A percentile compares a stretch with the other conserved stretches of the same genome.
These are phyloP conservation scores for Endotricha flammealis DNA, from an alignment of 2,888 invertebrate genomes.

Conservation along the genomic window DNA sequence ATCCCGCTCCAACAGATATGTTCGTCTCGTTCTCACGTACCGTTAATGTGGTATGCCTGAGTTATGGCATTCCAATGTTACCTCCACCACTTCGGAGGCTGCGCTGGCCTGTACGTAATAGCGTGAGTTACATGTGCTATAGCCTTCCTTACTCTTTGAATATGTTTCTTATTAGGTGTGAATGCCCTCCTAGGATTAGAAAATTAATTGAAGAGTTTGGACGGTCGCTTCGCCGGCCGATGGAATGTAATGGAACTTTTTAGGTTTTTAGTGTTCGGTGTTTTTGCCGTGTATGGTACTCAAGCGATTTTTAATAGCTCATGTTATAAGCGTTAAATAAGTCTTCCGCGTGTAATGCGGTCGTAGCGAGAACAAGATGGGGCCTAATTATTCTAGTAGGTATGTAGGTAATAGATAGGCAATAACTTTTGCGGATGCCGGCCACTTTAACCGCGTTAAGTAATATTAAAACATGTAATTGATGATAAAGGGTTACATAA, in stretches of 20 bases:
- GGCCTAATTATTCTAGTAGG: too few relatives aligned
- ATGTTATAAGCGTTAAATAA: slow-evolving; percentile 7
- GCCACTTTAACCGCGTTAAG: too few relatives aligned
- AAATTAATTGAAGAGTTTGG: slow-evolving; percentile 40
- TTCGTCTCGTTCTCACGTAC: slow-evolving; percentile 58
- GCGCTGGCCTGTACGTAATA: slow-evolving; percentile 43
- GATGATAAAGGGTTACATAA: too few relatives aligned
- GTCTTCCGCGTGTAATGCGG: slow-evolving; percentile 4
- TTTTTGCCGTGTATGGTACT: slow-evolving; percentile 14
- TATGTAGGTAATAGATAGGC: too few relatives aligned
- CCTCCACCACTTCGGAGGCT: slow-evolving; percentile 70
- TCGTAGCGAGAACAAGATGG: too few relatives aligned
- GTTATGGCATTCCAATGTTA: slow-evolving; percentile 74
- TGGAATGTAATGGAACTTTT: slow-evolving; percentile 24
- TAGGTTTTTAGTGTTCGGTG: slow-evolving; percentile 16
- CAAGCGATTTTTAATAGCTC: slow-evolving; percentile 7
- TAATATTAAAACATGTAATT: too few relatives aligned
- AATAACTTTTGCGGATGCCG: too few relatives aligned
- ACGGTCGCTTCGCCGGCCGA: slow-evolving; percentile 15
- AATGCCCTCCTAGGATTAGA: slow-evolving; percentile 48
- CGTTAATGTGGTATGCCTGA: slow-evolving; percentile 74
- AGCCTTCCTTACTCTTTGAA: slow-evolving; percentile 47
- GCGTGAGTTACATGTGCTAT: slow-evolving; percentile 56
- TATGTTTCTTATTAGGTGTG: slow-evolving; percentile 48
- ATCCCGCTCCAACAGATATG: slow-evolving; percentile 40